A percentile compares a stretch with the other conserved stretches of the same genome.
phyloP scores from a whole-genome alignment of 2,888 invertebrate species.

The Clitarchus hookeri region DNA sequence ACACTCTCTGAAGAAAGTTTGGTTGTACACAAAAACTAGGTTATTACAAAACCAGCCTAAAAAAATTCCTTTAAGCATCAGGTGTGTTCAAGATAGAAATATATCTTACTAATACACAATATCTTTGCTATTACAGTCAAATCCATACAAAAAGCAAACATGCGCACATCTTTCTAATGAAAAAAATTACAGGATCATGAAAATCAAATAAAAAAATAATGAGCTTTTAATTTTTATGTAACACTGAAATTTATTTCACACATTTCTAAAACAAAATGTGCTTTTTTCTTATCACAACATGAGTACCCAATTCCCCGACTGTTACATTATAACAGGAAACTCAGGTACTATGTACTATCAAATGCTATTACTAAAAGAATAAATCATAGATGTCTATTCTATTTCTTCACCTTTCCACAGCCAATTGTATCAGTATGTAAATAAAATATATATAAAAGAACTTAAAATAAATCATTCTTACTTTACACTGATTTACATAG shows the following conservation, averaged over 20 bases:
- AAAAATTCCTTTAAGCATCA: too few species aligned
- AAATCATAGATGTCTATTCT: neutral
- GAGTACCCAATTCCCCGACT: neutral
- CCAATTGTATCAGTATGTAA: neutral
- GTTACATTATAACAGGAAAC: neutral
- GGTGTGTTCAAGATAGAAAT: neutral
- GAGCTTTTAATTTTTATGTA: neutral
- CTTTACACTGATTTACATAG: neutral
- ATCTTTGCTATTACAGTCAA: neutral
- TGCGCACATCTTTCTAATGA: neutral
- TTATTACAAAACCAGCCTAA: too few species aligned
- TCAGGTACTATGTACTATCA: neutral
- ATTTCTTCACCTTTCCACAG: neutral
- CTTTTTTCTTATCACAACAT: neutral
- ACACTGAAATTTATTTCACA: neutral
- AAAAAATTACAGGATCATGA: neutral
- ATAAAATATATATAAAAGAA: neutral
- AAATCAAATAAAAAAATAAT: neutral
- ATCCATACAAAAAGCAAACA: neutral
- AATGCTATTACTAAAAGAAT: neutral
- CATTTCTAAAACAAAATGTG: slow-evolving; percentile 14
- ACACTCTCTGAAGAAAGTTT: too few species aligned
- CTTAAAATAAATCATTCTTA: neutral
- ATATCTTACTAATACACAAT: neutral
- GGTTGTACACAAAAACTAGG: too few species aligned